Percentiles rank a stretch among this genome's conserved stretches.
Evolutionary conservation across 2,113 vertebrate genomes (phyloP).

Genomic region (Polyodon spathula): DNA sequence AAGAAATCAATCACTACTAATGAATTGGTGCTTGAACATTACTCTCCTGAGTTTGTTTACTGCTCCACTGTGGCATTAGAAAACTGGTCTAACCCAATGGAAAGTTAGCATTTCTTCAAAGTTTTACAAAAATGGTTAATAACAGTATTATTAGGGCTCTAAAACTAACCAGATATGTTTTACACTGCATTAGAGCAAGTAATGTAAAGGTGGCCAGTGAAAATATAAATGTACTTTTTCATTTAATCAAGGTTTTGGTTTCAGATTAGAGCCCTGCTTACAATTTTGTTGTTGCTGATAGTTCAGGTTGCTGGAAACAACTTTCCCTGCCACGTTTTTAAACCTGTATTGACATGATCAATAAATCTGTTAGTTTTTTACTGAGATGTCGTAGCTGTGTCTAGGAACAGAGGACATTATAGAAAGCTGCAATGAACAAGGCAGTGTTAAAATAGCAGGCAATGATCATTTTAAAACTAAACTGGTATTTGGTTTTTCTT

Average conservation of each 20-base stretch:
- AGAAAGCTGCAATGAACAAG: no score
- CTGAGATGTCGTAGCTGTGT: conserved; percentile 71
- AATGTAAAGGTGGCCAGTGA: conserved; percentile 26
- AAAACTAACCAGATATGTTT: conserved; percentile 32
- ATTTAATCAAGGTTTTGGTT: conserved; percentile 38
- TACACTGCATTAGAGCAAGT: conserved; percentile 29
- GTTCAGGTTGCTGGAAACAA: conserved; percentile 73
- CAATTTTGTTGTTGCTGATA: conserved; percentile 61
- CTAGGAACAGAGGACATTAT: conserved; percentile 13
- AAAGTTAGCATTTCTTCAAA: conserved; percentile 21
- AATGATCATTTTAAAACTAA: no score
- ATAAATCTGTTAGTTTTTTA: conserved; percentile 97
- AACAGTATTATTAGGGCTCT: conserved; percentile 41
- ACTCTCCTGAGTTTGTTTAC: conserved; percentile 38
- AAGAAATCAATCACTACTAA: conserved; percentile 20
- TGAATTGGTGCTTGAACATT: conserved; percentile 33
- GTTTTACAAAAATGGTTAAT: conserved; percentile 41
- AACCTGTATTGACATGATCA: conserved; percentile 84
- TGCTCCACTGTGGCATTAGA: conserved; percentile 36
- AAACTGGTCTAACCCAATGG: conserved; percentile 26
- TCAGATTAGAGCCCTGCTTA: conserved; percentile 67
- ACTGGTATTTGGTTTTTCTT: no score
- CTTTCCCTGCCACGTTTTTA: conserved; percentile 75
- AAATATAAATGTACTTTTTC: conserved; percentile 11
- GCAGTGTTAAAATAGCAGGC: no score